Conservation (phyloP, 1,140 invertebrate genomes). For the Drosophila insularis region DNA sequence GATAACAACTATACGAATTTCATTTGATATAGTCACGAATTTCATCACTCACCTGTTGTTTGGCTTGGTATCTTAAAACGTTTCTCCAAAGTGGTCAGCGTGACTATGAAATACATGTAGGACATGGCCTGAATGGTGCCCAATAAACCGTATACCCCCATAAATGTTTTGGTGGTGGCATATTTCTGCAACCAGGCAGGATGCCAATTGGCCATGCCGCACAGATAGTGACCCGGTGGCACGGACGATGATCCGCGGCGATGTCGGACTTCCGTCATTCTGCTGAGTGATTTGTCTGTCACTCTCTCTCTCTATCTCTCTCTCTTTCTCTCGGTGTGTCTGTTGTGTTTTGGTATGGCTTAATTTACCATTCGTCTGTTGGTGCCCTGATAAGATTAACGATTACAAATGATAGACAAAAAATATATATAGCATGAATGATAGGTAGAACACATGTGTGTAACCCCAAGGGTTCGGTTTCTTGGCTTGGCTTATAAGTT, state of each 20-base stretch:
- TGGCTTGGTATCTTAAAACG: conserved; percentile 88
- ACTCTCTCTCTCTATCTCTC: neutral
- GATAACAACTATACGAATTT: neutral
- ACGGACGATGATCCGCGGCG: conserved; percentile 15
- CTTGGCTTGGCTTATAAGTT: neutral
- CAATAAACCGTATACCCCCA: conserved; percentile 86
- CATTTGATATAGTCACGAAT: neutral
- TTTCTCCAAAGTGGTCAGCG: conserved; percentile 88
- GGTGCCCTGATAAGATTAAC: neutral
- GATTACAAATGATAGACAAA: conserved; percentile 5
- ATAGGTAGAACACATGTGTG: neutral
- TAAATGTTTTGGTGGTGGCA: conserved; percentile 85
- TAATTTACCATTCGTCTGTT: neutral
- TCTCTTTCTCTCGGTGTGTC: neutral
- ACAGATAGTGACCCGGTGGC: conserved; percentile 72
- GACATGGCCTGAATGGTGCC: conserved; percentile 89
- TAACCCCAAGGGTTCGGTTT: neutral
- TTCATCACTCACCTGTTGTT: conserved; percentile 85
- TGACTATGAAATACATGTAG: conserved; percentile 87
- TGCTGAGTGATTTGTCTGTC: neutral
- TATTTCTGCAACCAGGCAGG: conserved; percentile 86
- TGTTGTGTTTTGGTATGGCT: neutral
- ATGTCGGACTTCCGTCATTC: conserved; percentile 58
- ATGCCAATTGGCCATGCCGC: conserved; percentile 85
- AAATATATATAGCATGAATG: neutral